Percentiles rank a stretch among this genome's conserved stretches.
phyloP scores from a whole-genome alignment of 37 sponge, comb jelly and placozoan species.

The Axinella damicornis region DNA sequence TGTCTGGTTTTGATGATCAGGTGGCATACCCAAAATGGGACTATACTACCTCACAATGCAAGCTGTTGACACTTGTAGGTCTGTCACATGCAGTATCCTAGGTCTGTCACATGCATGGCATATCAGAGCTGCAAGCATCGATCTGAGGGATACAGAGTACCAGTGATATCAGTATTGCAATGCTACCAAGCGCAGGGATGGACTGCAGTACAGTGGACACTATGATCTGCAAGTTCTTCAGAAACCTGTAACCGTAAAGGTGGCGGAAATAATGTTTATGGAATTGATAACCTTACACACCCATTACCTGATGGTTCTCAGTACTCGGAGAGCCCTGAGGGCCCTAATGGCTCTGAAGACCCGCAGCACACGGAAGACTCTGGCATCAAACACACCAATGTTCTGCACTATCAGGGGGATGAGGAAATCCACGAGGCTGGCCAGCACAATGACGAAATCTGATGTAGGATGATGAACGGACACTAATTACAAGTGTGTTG shows the following conservation, averaged over 20 bases:
- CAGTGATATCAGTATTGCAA: conserved; percentile 78
- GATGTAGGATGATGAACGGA: neutral
- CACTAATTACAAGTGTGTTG: too few relatives aligned
- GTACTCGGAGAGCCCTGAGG: conserved; percentile 76
- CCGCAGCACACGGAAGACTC: conserved; percentile 57
- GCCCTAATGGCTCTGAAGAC: conserved; percentile 72
- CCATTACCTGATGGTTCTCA: conserved; percentile 79
- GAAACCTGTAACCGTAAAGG: conserved; percentile 38
- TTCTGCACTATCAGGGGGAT: conserved; percentile 69
- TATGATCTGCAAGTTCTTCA: conserved; percentile 87
- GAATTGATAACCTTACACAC: neutral
- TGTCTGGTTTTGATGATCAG: conserved; percentile 36
- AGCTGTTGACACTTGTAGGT: too few relatives aligned
- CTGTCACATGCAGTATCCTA: too few relatives aligned
- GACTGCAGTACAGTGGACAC: conserved; percentile 80
- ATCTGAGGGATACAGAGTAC: conserved; percentile 69
- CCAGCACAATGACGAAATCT: conserved; percentile 62
- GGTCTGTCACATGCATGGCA: too few relatives aligned
- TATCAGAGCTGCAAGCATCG: too few relatives aligned
- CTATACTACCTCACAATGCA: too few relatives aligned
- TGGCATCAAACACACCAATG: conserved; percentile 56
- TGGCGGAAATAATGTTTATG: neutral
- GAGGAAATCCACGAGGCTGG: conserved; percentile 68
- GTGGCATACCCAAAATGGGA: neutral
- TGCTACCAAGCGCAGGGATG: conserved; percentile 85